Percentiles rank a stretch among this genome's conserved stretches.
Evolutionary conservation across 37 sponge, comb jelly and placozoan species (phyloP).

Genomic region (Chondrilla cf. caribensis): DNA sequence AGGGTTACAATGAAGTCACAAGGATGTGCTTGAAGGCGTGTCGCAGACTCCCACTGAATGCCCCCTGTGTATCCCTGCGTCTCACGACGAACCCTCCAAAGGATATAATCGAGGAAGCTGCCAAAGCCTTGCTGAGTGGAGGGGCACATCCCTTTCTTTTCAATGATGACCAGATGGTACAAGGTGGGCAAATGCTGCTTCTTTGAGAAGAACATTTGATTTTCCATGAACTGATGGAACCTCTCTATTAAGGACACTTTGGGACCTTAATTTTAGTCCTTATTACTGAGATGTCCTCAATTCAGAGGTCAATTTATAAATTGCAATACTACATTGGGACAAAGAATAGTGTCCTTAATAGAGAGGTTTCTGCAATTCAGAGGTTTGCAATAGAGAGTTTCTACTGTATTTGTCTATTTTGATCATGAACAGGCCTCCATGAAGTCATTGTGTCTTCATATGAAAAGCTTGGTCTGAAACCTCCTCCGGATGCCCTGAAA

Average conservation of each 20-base stretch:
- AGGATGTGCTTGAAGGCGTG: conserved; percentile 43
- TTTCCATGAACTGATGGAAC: neutral
- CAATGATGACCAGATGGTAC: conserved; percentile 49
- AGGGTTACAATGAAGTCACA: conserved; percentile 47
- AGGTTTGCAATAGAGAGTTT: too few relatives aligned
- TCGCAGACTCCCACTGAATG: conserved; percentile 50
- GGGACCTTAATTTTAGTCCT: too few relatives aligned
- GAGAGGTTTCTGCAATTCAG: too few relatives aligned
- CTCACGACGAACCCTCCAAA: conserved; percentile 25
- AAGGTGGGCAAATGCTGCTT: conserved; percentile 14
- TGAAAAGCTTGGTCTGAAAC: neutral
- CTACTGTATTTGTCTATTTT: too few relatives aligned
- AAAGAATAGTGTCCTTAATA: neutral
- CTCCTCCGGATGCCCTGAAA: conserved; percentile 14
- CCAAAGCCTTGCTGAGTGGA: conserved; percentile 47
- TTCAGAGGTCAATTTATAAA: too few relatives aligned
- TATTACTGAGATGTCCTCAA: too few relatives aligned
- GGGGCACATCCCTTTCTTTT: conserved; percentile 49
- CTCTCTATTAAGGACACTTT: too few relatives aligned
- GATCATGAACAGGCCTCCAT: conserved; percentile 26
- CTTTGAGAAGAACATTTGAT: neutral
- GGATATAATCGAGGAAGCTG: conserved; percentile 14
- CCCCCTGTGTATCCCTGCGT: conserved; percentile 55
- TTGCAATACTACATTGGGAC: too few relatives aligned
- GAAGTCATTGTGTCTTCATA: conserved; percentile 18